These are phyloP conservation scores for Acleris emargana DNA, from an alignment of 2,888 invertebrate genomes.

Conservation along the genomic window DNA sequence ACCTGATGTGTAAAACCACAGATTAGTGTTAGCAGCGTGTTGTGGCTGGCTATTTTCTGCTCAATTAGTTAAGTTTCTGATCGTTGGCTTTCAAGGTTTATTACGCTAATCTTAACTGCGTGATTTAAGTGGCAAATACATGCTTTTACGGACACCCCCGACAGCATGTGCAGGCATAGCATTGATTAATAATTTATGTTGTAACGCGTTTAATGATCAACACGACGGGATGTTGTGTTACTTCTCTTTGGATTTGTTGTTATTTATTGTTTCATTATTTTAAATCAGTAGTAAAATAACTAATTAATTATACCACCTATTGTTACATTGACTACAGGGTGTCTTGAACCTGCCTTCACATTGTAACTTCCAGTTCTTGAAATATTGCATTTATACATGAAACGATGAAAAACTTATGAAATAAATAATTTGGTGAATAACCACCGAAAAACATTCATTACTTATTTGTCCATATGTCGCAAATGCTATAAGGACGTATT, in stretches of 20 bases:
- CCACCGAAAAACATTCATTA: too few relatives aligned
- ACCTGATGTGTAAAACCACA: conserved; percentile 48
- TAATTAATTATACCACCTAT: too few relatives aligned
- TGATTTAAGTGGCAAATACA: conserved; percentile 1
- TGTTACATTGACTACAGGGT: too few relatives aligned
- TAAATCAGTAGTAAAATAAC: too few relatives aligned
- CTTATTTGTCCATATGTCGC: too few relatives aligned
- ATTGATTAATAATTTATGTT: not conserved
- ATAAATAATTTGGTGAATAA: too few relatives aligned
- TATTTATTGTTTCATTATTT: too few relatives aligned
- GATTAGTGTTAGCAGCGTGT: conserved; percentile 46
- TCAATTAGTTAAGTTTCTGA: conserved; percentile 43
- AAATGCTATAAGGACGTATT: not conserved
- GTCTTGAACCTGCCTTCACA: too few relatives aligned
- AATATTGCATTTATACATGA: too few relatives aligned
- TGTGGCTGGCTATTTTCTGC: conserved; percentile 50
- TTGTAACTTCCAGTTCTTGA: too few relatives aligned
- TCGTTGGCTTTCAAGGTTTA: conserved; percentile 44
- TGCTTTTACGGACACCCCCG: not conserved
- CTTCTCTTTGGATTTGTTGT: not conserved
- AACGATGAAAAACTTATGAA: too few relatives aligned
- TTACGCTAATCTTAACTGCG: conserved; percentile 40
- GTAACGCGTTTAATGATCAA: conserved; percentile 2
- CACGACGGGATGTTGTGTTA: not conserved
- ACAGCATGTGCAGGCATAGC: not conserved